Evolutionary conservation across 2,113 vertebrate species (phyloP).

Genomic region (Grus americana): DNA sequence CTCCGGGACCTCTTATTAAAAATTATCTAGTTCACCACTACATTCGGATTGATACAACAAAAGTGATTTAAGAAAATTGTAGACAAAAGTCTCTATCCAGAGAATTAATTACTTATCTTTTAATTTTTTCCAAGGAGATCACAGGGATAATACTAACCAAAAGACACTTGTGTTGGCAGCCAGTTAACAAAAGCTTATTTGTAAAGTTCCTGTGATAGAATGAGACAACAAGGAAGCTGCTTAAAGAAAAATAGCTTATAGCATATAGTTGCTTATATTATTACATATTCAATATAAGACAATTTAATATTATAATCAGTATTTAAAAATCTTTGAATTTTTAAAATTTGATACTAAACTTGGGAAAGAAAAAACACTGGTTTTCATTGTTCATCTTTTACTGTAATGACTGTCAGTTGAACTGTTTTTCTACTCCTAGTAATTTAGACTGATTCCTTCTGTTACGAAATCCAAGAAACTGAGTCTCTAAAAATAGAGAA

Average conservation of each 20-base stretch:
- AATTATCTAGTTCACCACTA: background rate
- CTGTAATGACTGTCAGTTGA: background rate
- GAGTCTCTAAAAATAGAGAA: background rate
- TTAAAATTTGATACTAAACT: background rate
- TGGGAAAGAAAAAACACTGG: background rate
- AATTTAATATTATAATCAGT: background rate
- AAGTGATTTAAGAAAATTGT: background rate
- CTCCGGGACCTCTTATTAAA: background rate
- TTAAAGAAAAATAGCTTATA: background rate
- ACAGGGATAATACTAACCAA: background rate
- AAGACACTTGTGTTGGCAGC: background rate
- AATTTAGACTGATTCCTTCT: background rate
- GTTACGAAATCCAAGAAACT: slow-evolving; percentile 5
- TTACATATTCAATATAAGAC: background rate
- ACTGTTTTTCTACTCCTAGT: background rate
- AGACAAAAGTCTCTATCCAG: background rate
- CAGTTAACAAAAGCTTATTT: background rate
- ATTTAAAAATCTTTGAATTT: background rate
- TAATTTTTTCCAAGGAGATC: background rate
- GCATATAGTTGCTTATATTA: background rate
- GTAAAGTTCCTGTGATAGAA: background rate
- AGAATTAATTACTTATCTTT: background rate
- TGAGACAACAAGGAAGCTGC: background rate
- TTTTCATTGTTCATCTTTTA: background rate
- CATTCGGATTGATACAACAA: background rate